Evolutionary conservation across 2,888 invertebrate genomes (phyloP), one percentile per base, ranked within the genome.

Genomic region (Trichogramma dendrolimi): DNA sequence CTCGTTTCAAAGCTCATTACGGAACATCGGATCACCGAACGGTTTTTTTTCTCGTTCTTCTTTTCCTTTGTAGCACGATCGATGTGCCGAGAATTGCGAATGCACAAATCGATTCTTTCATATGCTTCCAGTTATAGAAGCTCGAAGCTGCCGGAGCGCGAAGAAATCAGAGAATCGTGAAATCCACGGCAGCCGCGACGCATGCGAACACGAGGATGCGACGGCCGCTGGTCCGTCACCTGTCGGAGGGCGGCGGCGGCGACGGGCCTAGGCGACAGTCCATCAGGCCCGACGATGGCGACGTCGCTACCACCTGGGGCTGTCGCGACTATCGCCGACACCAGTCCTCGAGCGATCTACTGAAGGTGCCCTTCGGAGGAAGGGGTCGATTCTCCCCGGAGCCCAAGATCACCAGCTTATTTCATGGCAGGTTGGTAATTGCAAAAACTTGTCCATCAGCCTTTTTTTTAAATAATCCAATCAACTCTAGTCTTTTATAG

Each of bases 221-320:
- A 66, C 76, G 78, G 58, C 78, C 78, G 56, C 64, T 77, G 59
- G 76, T 76, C 67, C 76, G 78, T 47, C 77, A 78, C 68, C 71
- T 77, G 55, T 78, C 78, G 53, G 78, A 78, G 67, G 78, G 78
- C 61, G 76, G 77, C 50, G 75, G 74, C 38, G 67, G 69, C 64
- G 68, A 72, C 55, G 65, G 67, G 39, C 67, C 65, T 40, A 67
- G 73, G 49, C 70, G 71, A 47, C 73, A 73, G 58, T 71, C 70
- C 41, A 61, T 63, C 58, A 73, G 70, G 64, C 71, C 69, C 8
- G 73, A 72, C 50, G 73, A 73, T 8, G 68, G 66, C 39, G 70
- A 71, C 4, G 63, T 55, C 4, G 66, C 69, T 41, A 71, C 70
- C 65, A 70, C 69, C 53, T 73, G 75, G 71, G 71, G 69, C 63